A percentile compares a stretch with the other conserved stretches of the same genome.
phyloP scores from a whole-genome alignment of 2,113 vertebrate species.

The Dipodomys stephensi region DNA sequence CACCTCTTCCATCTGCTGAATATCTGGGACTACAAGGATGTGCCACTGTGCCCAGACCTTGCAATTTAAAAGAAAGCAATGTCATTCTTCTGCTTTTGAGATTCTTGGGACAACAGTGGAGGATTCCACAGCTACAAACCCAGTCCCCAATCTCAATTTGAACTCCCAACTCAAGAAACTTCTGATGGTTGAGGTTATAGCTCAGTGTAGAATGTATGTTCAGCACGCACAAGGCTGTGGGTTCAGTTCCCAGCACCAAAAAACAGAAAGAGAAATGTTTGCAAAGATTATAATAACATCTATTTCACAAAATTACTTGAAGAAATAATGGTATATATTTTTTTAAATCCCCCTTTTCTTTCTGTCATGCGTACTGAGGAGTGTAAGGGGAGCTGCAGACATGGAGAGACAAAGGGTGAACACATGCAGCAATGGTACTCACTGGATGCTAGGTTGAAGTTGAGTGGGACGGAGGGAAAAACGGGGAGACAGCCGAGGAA shows the following conservation, averaged over 20 bases:
- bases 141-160: neutral
- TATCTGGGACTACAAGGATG: neutral
- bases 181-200: neutral
- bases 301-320: neutral
- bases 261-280: neutral
- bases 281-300: neutral
- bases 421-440: no score
- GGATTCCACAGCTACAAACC: neutral
- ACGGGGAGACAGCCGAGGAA: no score
- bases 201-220: neutral
- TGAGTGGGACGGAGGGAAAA: no score
- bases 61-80: neutral
- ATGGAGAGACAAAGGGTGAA: no score
- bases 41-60: neutral
- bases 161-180: neutral
- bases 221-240: no score
- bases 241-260: neutral
- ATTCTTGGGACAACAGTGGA: neutral
- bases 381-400: no score
- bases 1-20: neutral
- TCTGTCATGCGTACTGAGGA: no score
- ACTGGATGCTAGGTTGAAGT: no score
- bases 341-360: no score
- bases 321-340: neutral
- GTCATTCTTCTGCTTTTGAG: neutral